phyloP scores from a whole-genome alignment of 30 jellyfish, hydroid and myxozoan species.

The Aurelia aurita region DNA sequence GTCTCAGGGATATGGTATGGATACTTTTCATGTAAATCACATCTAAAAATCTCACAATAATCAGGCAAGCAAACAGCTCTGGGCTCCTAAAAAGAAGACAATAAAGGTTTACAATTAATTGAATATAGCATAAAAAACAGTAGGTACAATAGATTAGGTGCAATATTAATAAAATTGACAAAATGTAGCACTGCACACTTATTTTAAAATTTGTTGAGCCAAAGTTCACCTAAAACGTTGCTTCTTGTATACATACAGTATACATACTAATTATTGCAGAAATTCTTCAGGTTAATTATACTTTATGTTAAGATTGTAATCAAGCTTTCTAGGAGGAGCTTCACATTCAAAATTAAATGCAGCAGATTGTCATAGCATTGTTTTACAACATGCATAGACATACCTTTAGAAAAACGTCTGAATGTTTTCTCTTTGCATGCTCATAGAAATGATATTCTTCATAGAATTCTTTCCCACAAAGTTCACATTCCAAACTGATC shows the following conservation, averaged over 20 bases:
- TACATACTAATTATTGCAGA: no score
- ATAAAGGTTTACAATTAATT: background rate
- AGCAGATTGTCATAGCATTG: no score
- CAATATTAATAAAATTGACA: no score
- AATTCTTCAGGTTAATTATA: no score
- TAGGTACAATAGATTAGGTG: no score
- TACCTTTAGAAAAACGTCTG: slow-evolving; percentile 12
- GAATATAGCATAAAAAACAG: no score
- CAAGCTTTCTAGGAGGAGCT: background rate
- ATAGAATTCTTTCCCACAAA: slow-evolving; percentile 75
- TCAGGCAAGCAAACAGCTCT: slow-evolving; percentile 64
- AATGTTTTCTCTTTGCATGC: slow-evolving; percentile 69
- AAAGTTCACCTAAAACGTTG: no score
- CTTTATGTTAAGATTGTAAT: no score
- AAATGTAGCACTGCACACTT: no score
- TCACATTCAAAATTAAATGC: background rate
- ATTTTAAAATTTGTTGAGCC: no score
- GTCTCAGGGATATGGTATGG: slow-evolving; percentile 60
- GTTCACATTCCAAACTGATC: slow-evolving; percentile 51
- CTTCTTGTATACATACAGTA: no score
- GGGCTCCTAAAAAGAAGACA: slow-evolving; percentile 18
- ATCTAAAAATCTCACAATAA: slow-evolving; percentile 71
- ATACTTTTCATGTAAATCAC: slow-evolving; percentile 63
- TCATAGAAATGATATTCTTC: slow-evolving; percentile 44
- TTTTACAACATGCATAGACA: no score